These are phyloP conservation scores for Emberiza fucata DNA, from an alignment of 2,113 vertebrate species.

Conservation along the genomic window DNA sequence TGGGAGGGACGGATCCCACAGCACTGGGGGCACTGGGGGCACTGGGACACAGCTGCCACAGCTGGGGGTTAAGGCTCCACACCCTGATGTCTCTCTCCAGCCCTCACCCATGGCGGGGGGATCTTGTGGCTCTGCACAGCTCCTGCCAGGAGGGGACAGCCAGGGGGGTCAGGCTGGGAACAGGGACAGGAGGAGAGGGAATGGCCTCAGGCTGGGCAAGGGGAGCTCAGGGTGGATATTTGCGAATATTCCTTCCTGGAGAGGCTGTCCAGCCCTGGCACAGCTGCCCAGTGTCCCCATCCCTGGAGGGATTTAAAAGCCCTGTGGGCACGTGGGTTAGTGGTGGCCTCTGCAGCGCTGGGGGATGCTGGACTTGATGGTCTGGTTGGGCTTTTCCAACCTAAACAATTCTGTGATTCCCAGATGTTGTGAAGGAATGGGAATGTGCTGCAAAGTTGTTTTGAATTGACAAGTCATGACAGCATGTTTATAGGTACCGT, in stretches of 20 bases:
- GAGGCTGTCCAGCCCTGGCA: fast-evolving
- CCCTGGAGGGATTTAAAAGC: neutral
- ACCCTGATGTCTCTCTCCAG: fast-evolving
- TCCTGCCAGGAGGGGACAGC: neutral
- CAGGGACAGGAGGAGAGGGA: neutral
- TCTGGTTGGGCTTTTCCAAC: neutral
- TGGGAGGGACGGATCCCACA: neutral
- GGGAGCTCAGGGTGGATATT: too few species aligned
- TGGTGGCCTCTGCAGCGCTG: neutral
- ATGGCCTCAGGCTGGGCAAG: neutral
- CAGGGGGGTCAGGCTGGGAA: fast-evolving
- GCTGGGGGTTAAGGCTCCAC: fast-evolving
- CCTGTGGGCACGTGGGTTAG: neutral
- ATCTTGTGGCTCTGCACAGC: neutral
- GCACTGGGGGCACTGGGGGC: neutral
- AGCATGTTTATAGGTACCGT: conserved; percentile 16
- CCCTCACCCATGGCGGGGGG: fast-evolving
- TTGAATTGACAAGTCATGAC: neutral
- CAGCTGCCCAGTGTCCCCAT: neutral
- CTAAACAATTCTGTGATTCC: neutral
- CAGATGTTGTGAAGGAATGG: neutral
- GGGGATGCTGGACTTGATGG: neutral
- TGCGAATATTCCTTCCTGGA: neutral
- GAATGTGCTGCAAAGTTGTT: neutral
- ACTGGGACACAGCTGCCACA: neutral